Base-by-base conservation (phyloP, 2,888 invertebrate species). In the Euplexia lucipara region DNA sequence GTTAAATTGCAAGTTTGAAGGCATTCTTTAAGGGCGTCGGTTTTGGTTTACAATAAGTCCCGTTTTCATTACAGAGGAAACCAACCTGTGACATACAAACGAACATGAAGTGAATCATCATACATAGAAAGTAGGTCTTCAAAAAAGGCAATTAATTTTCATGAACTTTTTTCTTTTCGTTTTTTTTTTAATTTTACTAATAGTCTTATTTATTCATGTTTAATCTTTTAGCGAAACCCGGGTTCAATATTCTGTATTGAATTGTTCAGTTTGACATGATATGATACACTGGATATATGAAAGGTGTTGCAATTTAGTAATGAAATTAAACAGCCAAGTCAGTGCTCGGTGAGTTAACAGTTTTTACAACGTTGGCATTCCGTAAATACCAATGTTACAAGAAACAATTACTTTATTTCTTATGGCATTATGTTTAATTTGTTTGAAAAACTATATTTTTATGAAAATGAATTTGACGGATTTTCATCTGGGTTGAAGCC, bases 291-390 rank as follows among this genome's bases (percentile, higher is more conserved):
- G 47, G 39, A 37, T 44, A 48, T 67, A 59, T 22, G 30, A 45
- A 67, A 65, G 51, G 68, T 62, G 58, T 70, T 74, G 76, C 81
- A 78, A 81, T 81, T 79, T 78, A 70, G 66, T 78, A 81, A 82
- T 81, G 80, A 78, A 75, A 62, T 64, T 73, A 62, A 75, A 81
- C 51, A 70, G 75, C 73, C 45, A 58, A 70, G 71, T 79, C 82
- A 79, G 70, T 51, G 70, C n/a, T 53, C 67, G 57, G 68, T 82
- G 76, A 81, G 51, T 71, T 45, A 53, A 76, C 76, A 37, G 30
- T 56, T 76, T 66, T 68, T 78, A 62, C 20, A 45, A 22, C 42
- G 26, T 41, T 57, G 10, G 41, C 42, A 57, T 64, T 60, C 34
- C 56, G 35, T 20, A 54, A 61, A 52, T 41, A 44, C n/a, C 10